These are phyloP conservation scores for Ophion slaviceki DNA, from an alignment of 2,888 invertebrate species.

Conservation along the genomic window DNA sequence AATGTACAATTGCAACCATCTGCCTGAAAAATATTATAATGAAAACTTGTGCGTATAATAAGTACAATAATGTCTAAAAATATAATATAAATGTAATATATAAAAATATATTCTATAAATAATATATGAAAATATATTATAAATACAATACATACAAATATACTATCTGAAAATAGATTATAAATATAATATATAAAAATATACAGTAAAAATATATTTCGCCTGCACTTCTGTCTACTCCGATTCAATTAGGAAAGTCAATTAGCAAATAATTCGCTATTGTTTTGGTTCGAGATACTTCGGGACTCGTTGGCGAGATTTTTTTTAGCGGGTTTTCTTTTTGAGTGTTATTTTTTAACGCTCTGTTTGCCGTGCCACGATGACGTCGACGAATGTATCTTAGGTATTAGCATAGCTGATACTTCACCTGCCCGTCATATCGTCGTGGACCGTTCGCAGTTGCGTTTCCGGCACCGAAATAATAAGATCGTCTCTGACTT, in stretches of 20 bases:
- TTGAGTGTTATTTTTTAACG: constrained; percentile 2
- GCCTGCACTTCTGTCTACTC: background rate
- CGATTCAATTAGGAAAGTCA: background rate
- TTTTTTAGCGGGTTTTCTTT: background rate
- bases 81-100: too few relatives aligned
- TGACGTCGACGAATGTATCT: constrained; percentile 54
- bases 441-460: constrained; percentile 57
- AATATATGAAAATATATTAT: background rate
- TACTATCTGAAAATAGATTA: background rate
- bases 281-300: background rate
- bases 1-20: too few relatives aligned
- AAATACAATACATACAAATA: background rate
- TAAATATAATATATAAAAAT: background rate
- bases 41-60: too few relatives aligned
- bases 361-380: constrained; percentile 33
- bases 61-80: too few relatives aligned
- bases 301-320: background rate
- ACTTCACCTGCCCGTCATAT: constrained; percentile 62
- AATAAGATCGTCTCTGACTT: constrained; percentile 7
- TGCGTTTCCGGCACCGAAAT: constrained; percentile 45
- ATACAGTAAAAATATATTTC: background rate
- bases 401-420: constrained; percentile 64
- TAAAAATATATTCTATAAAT: too few relatives aligned
- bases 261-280: background rate
- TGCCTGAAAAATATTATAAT: too few relatives aligned